Evolutionary conservation across 2,797 vertebrate genomes (phyloP).

Genomic region (Siniperca undulata): DNA sequence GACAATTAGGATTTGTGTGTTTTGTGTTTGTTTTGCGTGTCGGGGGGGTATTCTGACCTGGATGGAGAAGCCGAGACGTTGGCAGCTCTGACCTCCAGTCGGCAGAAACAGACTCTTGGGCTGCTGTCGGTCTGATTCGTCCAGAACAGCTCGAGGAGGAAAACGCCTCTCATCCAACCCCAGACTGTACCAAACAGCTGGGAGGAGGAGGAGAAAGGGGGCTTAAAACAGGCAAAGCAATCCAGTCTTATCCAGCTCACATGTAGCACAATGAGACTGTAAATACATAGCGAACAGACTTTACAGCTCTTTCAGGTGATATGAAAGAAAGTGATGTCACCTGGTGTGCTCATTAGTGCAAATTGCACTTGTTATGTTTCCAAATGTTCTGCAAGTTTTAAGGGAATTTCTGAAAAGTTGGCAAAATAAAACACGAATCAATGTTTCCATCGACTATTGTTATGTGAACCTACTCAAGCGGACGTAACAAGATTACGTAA

Average conservation of each 20-base stretch:
- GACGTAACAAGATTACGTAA: not conserved
- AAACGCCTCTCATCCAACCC: constrained; percentile 91
- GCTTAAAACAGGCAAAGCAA: not conserved
- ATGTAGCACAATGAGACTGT: not conserved
- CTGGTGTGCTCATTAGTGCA: not conserved
- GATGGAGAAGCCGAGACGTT: constrained; percentile 89
- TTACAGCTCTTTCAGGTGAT: constrained; percentile 19
- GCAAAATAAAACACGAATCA: not conserved
- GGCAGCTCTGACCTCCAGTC: constrained; percentile 79
- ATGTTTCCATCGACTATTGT: not conserved
- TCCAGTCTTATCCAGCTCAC: not conserved
- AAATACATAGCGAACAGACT: not conserved
- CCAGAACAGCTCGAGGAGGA: constrained; percentile 88
- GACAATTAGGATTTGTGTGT: not conserved
- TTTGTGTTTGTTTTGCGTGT: not conserved
- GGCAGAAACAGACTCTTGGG: constrained; percentile 76
- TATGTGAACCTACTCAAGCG: not conserved
- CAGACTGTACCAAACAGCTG: constrained; percentile 87
- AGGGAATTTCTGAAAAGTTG: not conserved
- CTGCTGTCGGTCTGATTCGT: constrained; percentile 81
- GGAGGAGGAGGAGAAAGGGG: not conserved
- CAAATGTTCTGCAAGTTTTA: not conserved
- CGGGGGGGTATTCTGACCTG: constrained; percentile 83
- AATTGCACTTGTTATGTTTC: not conserved
- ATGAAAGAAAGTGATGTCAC: constrained; percentile 19